phyloP scores from a whole-genome alignment of 2,113 vertebrate genomes.

The Cinclus cinclus region DNA sequence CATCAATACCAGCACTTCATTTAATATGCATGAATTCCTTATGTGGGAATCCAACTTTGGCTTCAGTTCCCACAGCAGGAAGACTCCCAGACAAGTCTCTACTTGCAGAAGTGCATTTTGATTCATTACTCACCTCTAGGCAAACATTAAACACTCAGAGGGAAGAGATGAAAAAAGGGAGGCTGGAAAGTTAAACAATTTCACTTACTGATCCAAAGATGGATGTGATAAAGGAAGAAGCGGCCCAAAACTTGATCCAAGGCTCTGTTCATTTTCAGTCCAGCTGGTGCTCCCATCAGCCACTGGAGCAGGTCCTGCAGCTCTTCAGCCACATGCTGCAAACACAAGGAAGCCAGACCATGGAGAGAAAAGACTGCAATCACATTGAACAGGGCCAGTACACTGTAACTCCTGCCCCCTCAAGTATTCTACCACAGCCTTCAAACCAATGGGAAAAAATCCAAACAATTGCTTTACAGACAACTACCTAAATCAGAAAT shows the following conservation, averaged over 20 bases:
- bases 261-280: constrained; percentile 96
- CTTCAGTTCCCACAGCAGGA: constrained; percentile 25
- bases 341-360: background rate
- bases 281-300: constrained; percentile 97
- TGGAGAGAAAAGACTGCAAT: background rate
- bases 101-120: constrained; percentile 14
- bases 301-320: constrained; percentile 93
- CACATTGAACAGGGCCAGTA: background rate
- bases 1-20: background rate
- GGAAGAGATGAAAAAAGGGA: constrained; percentile 14
- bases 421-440: background rate
- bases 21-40: constrained; percentile 1
- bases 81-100: background rate
- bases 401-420: background rate
- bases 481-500: background rate
- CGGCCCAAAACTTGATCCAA: constrained; percentile 94
- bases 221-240: constrained; percentile 98
- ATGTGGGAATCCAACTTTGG: constrained; percentile 37
- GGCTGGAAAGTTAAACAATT: background rate
- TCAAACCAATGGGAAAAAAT: background rate
- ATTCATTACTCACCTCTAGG: constrained; percentile 18
- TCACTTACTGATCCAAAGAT: constrained; percentile 97
- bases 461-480: background rate
- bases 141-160: constrained; percentile 7
- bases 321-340: constrained; percentile 85